phyloP scores from a whole-genome alignment of 1,140 invertebrate genomes.

The Aphelenchoides avenae region DNA sequence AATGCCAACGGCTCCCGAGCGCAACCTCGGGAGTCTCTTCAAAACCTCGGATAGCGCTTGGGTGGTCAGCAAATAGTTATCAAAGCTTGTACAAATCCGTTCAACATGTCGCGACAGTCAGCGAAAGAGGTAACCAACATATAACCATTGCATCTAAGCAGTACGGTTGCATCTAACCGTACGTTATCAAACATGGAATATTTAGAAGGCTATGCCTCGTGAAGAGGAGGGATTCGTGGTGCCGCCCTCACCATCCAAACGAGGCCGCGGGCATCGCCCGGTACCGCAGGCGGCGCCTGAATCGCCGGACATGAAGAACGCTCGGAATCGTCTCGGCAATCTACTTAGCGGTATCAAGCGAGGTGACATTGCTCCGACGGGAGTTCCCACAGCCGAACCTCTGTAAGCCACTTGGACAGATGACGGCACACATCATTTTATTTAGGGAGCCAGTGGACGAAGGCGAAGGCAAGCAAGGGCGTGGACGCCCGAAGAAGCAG shows the following conservation, averaged over 20 bases:
- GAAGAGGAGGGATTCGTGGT: conserved; percentile 12
- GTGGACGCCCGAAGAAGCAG: conserved; percentile 35
- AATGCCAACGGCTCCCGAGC: too few relatives aligned
- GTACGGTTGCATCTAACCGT: too few relatives aligned
- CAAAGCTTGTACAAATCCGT: too few relatives aligned
- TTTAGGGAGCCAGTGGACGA: conserved; percentile 26
- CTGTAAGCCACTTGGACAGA: conserved; percentile 3
- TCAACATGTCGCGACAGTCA: too few relatives aligned
- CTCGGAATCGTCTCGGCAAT: conserved; percentile 37
- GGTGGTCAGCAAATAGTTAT: too few relatives aligned
- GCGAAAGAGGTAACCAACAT: too few relatives aligned
- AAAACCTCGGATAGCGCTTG: too few relatives aligned
- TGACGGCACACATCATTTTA: conserved; percentile 12
- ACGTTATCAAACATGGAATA: too few relatives aligned
- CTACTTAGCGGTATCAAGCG: conserved; percentile 29
- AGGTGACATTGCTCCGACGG: conserved; percentile 23
- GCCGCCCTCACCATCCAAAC: conserved; percentile 16
- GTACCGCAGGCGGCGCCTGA: too few relatives aligned
- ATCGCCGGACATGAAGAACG: conserved; percentile 40
- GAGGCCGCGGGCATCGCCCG: not conserved
- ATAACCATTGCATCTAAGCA: too few relatives aligned
- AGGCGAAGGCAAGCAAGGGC: conserved; percentile 23
- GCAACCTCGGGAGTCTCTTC: too few relatives aligned
- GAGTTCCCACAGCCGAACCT: conserved; percentile 11
- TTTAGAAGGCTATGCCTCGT: too few relatives aligned